phyloP scores from a whole-genome alignment of 2,113 vertebrate genomes.

The Leucopsar rothschildi region DNA sequence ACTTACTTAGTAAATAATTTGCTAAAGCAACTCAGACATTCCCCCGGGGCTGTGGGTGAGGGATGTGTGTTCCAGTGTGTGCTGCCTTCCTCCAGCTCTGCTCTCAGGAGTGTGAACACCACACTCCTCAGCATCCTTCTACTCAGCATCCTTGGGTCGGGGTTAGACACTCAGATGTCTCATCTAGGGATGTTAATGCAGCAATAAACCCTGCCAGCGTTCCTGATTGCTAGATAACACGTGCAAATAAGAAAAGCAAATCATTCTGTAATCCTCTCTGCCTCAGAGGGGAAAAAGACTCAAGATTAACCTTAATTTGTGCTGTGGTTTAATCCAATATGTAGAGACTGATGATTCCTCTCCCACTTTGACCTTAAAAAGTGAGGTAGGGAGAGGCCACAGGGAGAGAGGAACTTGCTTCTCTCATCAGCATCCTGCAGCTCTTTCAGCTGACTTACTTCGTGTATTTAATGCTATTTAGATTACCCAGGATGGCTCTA shows the following conservation, averaged over 20 bases:
- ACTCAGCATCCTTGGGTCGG: accelerated
- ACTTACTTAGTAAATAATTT: background rate
- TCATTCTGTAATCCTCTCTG: background rate
- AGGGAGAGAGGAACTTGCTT: background rate
- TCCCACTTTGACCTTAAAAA: background rate
- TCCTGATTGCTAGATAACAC: background rate
- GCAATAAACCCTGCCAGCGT: background rate
- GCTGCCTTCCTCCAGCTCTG: background rate
- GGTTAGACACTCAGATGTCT: background rate
- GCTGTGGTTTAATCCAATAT: background rate
- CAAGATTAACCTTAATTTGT: background rate
- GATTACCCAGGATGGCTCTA: background rate
- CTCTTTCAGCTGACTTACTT: background rate
- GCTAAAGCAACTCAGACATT: background rate
- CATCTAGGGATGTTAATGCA: background rate
- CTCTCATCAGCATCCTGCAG: background rate
- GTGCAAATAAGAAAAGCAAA: background rate
- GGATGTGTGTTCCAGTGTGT: accelerated
- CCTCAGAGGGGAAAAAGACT: background rate
- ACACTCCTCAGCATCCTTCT: no score
- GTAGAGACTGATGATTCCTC: background rate
- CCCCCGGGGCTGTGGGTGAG: background rate
- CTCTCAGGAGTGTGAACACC: background rate
- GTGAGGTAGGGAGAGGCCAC: background rate
- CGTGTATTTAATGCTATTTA: background rate